These are phyloP conservation scores for Darevskia mixta DNA, from an alignment of 2,797 vertebrate species.

Conservation along the genomic window DNA sequence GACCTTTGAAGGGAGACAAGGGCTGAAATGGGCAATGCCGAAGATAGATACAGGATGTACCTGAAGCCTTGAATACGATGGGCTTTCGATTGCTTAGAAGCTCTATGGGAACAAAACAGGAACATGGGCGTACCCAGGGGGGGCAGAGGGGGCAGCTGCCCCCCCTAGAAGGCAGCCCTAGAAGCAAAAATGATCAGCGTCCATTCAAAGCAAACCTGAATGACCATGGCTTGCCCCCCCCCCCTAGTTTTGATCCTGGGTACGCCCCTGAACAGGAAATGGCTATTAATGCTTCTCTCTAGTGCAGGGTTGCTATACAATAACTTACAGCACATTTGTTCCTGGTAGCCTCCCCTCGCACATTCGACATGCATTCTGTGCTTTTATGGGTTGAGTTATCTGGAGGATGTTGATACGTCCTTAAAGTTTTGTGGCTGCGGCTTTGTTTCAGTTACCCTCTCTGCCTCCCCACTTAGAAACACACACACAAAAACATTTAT, in stretches of 20 bases:
- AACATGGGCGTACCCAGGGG: too few relatives aligned
- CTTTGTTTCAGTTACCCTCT: not conserved
- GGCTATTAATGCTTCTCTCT: too few relatives aligned
- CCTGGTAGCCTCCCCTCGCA: not conserved
- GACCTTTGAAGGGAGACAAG: constrained; percentile 12
- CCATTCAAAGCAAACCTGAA: too few relatives aligned
- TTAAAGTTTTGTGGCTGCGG: not conserved
- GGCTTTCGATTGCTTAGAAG: constrained; percentile 24
- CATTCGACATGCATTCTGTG: not conserved
- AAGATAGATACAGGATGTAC: not conserved
- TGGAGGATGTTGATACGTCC: not conserved
- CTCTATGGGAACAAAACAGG: constrained; percentile 41
- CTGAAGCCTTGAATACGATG: not conserved
- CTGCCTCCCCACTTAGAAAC: not conserved
- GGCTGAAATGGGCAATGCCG: constrained; percentile 39
- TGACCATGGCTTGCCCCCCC: too few relatives aligned
- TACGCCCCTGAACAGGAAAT: too few relatives aligned
- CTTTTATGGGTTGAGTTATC: not conserved
- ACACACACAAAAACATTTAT: too few relatives aligned
- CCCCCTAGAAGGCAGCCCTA: too few relatives aligned
- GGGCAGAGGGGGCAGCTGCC: too few relatives aligned
- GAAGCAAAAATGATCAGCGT: too few relatives aligned
- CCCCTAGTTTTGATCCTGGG: too few relatives aligned
- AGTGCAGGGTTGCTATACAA: too few relatives aligned
- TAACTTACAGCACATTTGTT: not conserved